Evolutionary conservation across 2,113 vertebrate genomes (phyloP), one percentile per base, ranked within the genome.

Genomic region (Silurus glanis): DNA sequence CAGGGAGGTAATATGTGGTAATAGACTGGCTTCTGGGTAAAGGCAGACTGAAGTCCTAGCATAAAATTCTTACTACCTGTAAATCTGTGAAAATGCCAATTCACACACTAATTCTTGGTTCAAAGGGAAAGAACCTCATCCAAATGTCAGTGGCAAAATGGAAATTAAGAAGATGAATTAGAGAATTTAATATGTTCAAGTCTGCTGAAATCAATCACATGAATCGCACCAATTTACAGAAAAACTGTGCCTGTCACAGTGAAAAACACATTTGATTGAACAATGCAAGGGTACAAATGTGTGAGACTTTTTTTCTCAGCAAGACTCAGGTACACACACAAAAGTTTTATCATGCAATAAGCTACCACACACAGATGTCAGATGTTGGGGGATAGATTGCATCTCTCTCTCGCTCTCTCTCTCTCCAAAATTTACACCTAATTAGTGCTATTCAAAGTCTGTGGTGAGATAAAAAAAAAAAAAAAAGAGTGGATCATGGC

Each of bases 111-210:
- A 76, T 76, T 72, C 23, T 47, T 76, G 72, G 23, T 64, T 28
- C 25, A 49, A 78, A 80, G 84, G 69, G 51, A 76, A 75, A 86
- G 9, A 88, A 64, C n/a, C 49, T 53, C 37, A 51, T 80, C 64
- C 61, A 55, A 80, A 83, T 28, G 14, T 2, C 75, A 47, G 21
- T 62, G 25, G 37, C 56, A 86, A 83, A 37, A 80, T 84, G 21
- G 74, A 86, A 83, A 85, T 82, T 47, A 64, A 80, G 82, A 80
- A 83, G 56, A 84, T 72, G 5, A 83, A 80, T 87, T 75, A 79
- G 55, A 79, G 28, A 81, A 62, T 25, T 83, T 53, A 58, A 25
- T 13, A 55, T 80, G 75, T 83, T 69, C 25, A 12, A 79, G 88
- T 59, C 80, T 85, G 59, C 17, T 82, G 82, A 79, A 81, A 67